Conservation (phyloP, 2,113 vertebrate species). For the Aegithalos caudatus region DNA sequence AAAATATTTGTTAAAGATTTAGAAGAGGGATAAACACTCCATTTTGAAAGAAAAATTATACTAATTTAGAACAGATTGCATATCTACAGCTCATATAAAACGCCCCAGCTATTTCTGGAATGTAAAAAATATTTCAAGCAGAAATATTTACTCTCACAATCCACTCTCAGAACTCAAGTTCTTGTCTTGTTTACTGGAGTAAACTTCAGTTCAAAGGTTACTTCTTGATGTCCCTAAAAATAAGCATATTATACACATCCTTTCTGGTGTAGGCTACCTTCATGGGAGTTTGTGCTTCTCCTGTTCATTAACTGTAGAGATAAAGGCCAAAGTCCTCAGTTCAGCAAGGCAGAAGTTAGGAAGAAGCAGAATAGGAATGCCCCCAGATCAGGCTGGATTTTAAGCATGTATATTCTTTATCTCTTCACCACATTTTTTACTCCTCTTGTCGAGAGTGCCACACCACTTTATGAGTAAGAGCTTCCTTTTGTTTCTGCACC, state of each 20-base stretch:
- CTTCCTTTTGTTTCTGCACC: constrained; percentile 23
- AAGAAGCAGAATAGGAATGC: not conserved
- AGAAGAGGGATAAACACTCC: not conserved
- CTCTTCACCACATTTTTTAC: not conserved
- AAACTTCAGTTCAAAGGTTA: constrained; percentile 13
- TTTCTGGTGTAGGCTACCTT: not conserved
- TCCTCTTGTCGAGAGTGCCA: not conserved
- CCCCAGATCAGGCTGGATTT: not conserved
- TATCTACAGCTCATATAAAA: not conserved
- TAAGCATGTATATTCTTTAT: not conserved
- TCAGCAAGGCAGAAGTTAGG: not conserved
- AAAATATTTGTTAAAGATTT: not conserved
- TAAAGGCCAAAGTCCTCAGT: not conserved
- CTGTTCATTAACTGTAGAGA: not conserved
- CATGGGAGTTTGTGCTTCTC: not conserved
- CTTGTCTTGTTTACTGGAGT: not conserved
- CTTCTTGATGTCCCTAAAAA: not conserved
- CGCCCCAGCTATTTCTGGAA: constrained; percentile 20
- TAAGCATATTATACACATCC: not conserved
- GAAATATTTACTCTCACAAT: constrained; percentile 11
- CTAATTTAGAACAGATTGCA: not conserved
- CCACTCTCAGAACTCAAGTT: not conserved
- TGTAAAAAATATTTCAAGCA: not conserved
- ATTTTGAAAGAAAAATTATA: not conserved
- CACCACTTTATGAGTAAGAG: not conserved